Evolutionary conservation across 2,113 vertebrate genomes (phyloP).

Genomic region (Litocranius walleri): DNA sequence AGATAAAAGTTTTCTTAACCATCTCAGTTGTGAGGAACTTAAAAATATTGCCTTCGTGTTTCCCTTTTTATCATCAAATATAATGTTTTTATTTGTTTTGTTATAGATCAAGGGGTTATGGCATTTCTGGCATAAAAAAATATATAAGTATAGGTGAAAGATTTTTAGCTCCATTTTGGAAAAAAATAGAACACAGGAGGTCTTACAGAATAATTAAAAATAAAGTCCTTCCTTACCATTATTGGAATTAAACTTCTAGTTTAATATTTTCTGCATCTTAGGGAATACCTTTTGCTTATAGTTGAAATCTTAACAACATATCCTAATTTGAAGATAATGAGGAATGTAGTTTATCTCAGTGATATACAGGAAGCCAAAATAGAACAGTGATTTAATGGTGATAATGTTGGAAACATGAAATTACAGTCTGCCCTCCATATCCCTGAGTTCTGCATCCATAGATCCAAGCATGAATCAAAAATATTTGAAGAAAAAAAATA

Average conservation of each 20-base stretch:
- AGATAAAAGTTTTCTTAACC: not conserved
- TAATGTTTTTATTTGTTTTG: not conserved
- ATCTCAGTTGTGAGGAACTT: not conserved
- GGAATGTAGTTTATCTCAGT: not conserved
- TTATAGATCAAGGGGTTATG: not conserved
- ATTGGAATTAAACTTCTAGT: not conserved
- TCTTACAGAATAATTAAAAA: not conserved
- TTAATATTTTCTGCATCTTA: not conserved
- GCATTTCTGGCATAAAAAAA: not conserved
- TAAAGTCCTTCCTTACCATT: not conserved
- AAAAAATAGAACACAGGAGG: slow-evolving; percentile 17
- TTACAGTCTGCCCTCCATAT: not conserved
- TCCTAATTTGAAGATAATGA: not conserved
- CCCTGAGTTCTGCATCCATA: not conserved
- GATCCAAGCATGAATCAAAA: not conserved
- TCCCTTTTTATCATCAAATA: not conserved
- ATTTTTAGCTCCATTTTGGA: slow-evolving; percentile 20
- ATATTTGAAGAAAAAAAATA: not conserved
- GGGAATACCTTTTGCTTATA: not conserved
- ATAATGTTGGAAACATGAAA: not conserved
- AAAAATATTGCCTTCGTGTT: not conserved
- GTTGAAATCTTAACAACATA: not conserved
- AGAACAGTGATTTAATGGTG: not conserved
- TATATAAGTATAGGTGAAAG: not conserved
- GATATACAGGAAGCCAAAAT: not conserved